Base-by-base conservation (phyloP, 2,888 invertebrate species). In the Altica lythri region DNA sequence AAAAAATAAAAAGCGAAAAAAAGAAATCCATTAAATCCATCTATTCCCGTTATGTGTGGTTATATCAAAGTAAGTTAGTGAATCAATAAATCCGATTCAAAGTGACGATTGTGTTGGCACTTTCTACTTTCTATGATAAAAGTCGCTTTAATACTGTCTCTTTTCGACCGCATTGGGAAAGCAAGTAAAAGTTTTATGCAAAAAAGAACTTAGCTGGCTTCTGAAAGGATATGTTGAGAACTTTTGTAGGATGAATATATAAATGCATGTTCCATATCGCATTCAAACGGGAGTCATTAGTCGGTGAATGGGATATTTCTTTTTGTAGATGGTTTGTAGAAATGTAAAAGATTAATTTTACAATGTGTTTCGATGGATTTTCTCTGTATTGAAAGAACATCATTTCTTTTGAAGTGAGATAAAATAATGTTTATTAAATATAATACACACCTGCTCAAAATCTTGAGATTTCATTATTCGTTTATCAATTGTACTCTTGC, bases 71-170 rank as follows among this genome's bases (percentile, higher is more conserved):
- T 48, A 38, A 38, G 38, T 38, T 48, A 29, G 48, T 30, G 30
- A 48, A 48, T 47, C 37, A 35, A 25, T 34, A 25, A 35, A 18
- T 47, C 37, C 37, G 48, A 17, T 37, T 30, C 27, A 48, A 38
- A 48, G 48, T 38, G 48, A 48, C 48, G 30, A 38, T 48, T 48
- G 38, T 48, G 48, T 48, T 48, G 48, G 38, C 48, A 48, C 48
- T 48, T 48, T 48, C 30, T n/a, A n/a, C n/a, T n/a, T n/a, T n/a
- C n/a, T n/a, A 35, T 38, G 48, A 48, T 48, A 38, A 48, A 48
- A 48, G 47, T n/a, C 38, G 29, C 27, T 48, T 38, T 29, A 48
- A 37, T 30, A 48, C 27, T 38, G 48, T 38, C 48, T 48, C n/a
- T 17, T 34, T 18, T 12, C 48, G 30, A 38, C 25, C 48, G 38